Evolutionary conservation across 2,888 invertebrate species (phyloP).

Genomic region (Stenchaetothrips biformis): DNA sequence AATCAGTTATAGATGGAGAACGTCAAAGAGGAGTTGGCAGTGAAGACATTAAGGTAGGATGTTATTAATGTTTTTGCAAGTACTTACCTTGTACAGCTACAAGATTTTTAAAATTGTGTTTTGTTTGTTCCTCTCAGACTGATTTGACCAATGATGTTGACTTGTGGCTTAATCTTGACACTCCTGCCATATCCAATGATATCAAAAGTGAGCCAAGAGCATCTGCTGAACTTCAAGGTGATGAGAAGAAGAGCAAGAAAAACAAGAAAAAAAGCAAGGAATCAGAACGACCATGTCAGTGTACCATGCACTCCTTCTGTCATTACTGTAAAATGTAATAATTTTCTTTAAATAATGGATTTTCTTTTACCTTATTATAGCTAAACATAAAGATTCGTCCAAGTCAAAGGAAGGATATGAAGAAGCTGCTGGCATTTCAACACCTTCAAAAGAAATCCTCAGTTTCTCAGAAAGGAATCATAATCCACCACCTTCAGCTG

Average conservation of each 20-base stretch:
- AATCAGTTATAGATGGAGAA: constrained; percentile 45
- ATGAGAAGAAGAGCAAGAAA: constrained; percentile 38
- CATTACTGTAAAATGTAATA: not conserved
- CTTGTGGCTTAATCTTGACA: constrained; percentile 34
- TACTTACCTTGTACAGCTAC: not conserved
- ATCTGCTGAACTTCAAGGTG: constrained; percentile 34
- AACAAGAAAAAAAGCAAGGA: constrained; percentile 50
- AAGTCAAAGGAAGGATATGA: constrained; percentile 74
- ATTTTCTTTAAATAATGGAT: not conserved
- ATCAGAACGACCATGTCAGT: constrained; percentile 46
- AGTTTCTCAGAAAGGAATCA: constrained; percentile 38
- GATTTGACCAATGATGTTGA: constrained; percentile 26
- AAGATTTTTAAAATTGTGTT: not conserved
- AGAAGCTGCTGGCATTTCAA: constrained; percentile 85
- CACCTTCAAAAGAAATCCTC: constrained; percentile 79
- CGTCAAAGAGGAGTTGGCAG: constrained; percentile 15
- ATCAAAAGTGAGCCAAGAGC: constrained; percentile 41
- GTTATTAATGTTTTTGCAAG: not conserved
- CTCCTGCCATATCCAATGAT: not conserved
- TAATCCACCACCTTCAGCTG: constrained; percentile 33
- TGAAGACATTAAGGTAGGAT: not conserved
- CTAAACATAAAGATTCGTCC: constrained; percentile 29
- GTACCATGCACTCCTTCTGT: constrained; percentile 26
- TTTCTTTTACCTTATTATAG: constrained; percentile 37
- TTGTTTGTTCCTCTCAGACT: not conserved